A percentile compares a stretch with the other conserved stretches of the same genome.
Conservation (phyloP, 2,888 invertebrate species). For the Habrosyne pyritoides region DNA sequence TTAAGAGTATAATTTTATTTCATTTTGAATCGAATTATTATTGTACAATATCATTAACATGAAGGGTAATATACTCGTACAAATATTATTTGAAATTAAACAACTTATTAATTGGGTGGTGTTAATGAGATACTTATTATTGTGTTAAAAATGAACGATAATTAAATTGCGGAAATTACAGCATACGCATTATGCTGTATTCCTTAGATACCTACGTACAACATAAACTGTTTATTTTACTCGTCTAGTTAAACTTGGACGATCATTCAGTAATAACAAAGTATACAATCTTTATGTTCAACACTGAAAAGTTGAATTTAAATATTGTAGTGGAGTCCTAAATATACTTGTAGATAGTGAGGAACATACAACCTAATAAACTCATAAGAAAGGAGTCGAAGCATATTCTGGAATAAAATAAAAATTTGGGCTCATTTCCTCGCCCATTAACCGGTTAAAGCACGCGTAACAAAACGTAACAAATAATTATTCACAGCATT, state of each 20-base stretch:
- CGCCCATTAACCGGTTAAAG: conserved; percentile 15
- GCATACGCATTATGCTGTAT: too few species aligned
- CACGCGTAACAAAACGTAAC: conserved; percentile 40
- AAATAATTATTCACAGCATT: conserved; percentile 50
- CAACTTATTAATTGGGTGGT: neutral
- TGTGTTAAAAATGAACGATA: neutral
- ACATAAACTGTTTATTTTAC: too few species aligned
- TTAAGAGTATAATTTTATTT: neutral
- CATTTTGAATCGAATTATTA: neutral
- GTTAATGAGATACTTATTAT: neutral
- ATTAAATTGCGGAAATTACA: neutral
- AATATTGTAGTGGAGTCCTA: too few species aligned
- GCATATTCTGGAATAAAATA: conserved; percentile 12
- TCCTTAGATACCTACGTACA: too few species aligned
- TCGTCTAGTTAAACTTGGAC: too few species aligned
- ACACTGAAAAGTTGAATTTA: too few species aligned
- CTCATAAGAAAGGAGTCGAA: neutral
- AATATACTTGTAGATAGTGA: too few species aligned
- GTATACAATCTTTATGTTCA: too few species aligned
- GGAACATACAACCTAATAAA: too few species aligned
- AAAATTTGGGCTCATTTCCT: conserved; percentile 17
- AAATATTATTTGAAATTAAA: neutral
- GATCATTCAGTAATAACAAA: too few species aligned
- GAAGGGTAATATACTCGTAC: too few species aligned
- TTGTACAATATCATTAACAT: neutral